Conservation (phyloP, 2,888 invertebrate genomes). For the Calameuta filiformis region DNA sequence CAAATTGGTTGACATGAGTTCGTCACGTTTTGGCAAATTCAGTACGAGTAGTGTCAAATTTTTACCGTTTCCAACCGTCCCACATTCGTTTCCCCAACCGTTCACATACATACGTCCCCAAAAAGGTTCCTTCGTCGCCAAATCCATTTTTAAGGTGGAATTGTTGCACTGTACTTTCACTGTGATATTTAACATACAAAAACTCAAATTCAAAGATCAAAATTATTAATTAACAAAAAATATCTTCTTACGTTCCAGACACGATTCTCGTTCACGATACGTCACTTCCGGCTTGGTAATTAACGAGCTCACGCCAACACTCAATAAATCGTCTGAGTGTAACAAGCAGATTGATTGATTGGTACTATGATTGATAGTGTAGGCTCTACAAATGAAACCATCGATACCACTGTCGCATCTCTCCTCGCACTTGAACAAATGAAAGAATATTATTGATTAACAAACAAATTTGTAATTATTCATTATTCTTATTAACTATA, state of each 20-base stretch:
- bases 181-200: slow-evolving; percentile 53
- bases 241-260: slow-evolving; percentile 79
- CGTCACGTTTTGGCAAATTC: slow-evolving; percentile 66
- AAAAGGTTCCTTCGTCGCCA: slow-evolving; percentile 68
- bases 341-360: slow-evolving; percentile 71
- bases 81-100: slow-evolving; percentile 81
- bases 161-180: slow-evolving; percentile 85
- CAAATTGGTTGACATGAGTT: slow-evolving; percentile 34
- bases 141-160: slow-evolving; percentile 71
- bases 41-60: slow-evolving; percentile 70
- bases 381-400: slow-evolving; percentile 79
- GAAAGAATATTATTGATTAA: not conserved
- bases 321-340: slow-evolving; percentile 84
- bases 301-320: slow-evolving; percentile 81
- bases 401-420: slow-evolving; percentile 73
- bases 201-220: not conserved
- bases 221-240: not conserved
- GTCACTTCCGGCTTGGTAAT: slow-evolving; percentile 71
- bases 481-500: not conserved
- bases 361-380: slow-evolving; percentile 66
- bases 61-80: slow-evolving; percentile 70
- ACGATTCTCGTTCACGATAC: slow-evolving; percentile 85
- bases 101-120: slow-evolving; percentile 83
- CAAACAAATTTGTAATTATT: not conserved
- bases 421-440: slow-evolving; percentile 62